A percentile compares a stretch with the other conserved stretches of the same genome.
Conservation (phyloP, 1,140 invertebrate genomes). For the Sinella curviseta region DNA sequence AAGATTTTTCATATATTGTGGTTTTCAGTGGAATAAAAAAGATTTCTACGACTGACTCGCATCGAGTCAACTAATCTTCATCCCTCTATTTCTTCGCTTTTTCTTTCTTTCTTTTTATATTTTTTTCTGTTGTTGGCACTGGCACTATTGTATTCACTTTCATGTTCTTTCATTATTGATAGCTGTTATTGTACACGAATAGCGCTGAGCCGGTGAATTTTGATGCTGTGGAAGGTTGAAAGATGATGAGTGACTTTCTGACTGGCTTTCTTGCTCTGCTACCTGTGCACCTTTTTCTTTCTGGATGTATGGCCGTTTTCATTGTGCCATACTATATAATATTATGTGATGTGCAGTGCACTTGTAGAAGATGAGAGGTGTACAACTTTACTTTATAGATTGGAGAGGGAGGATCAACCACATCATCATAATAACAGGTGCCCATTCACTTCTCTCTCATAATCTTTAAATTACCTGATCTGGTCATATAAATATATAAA, state of each 20-base stretch:
- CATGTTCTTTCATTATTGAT: background rate
- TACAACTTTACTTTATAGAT: background rate
- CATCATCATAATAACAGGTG: constrained; percentile 23
- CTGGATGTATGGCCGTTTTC: constrained; percentile 3
- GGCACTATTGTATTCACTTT: background rate
- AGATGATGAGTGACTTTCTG: constrained; percentile 17
- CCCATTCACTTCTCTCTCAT: background rate
- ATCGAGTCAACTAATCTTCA: background rate
- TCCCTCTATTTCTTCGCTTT: background rate
- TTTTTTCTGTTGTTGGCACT: background rate
- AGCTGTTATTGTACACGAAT: background rate
- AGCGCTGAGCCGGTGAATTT: background rate
- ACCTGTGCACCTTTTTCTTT: background rate
- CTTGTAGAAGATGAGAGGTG: background rate
- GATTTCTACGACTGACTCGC: background rate
- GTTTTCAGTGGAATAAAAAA: constrained; percentile 7
- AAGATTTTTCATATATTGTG: constrained; percentile 14
- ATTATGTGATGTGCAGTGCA: background rate
- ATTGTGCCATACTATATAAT: background rate
- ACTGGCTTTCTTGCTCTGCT: background rate
- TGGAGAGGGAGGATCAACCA: constrained; percentile 24
- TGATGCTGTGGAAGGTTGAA: background rate
- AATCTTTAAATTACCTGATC: background rate
- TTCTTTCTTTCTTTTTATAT: background rate
- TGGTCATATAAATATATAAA: background rate